Conservation (phyloP, 1,140 invertebrate species). For the Drosophila parabipectinata region DNA sequence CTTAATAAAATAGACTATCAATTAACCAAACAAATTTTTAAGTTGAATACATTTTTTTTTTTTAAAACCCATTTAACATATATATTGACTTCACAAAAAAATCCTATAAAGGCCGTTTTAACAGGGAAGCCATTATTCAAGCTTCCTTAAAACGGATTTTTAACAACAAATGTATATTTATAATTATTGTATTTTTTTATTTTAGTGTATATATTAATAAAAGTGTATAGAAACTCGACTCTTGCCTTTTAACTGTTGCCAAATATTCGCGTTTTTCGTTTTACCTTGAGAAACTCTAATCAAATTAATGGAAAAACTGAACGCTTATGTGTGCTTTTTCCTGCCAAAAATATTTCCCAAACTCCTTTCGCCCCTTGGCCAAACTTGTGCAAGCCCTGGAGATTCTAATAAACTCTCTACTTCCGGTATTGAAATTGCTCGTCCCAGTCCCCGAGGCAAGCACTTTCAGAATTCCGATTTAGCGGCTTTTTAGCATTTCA, state of each 20-base stretch:
- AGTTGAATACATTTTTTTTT: no score
- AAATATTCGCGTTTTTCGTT: constrained; percentile 24
- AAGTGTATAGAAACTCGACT: background rate
- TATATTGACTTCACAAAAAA: no score
- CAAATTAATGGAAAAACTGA: constrained; percentile 78
- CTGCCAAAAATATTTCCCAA: constrained; percentile 4
- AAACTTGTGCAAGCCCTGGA: constrained; percentile 4
- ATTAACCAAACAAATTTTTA: background rate
- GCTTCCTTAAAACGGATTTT: no score
- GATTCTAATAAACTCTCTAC: constrained; percentile 62
- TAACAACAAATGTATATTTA: background rate
- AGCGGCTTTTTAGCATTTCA: constrained; percentile 28
- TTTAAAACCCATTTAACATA: no score
- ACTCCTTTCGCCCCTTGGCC: constrained; percentile 2
- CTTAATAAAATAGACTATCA: no score
- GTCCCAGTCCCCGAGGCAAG: constrained; percentile 24
- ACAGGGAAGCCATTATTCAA: no score
- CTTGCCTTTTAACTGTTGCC: no score
- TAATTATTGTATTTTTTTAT: no score
- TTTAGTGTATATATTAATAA: background rate
- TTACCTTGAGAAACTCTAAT: constrained; percentile 61
- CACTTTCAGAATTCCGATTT: constrained; percentile 26
- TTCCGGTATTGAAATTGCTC: constrained; percentile 58
- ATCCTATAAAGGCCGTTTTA: no score
- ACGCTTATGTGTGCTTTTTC: constrained; percentile 47